Percentiles rank a stretch among this genome's conserved stretches.
Conservation (phyloP, 2,113 vertebrate genomes). For the Zapornia atra region DNA sequence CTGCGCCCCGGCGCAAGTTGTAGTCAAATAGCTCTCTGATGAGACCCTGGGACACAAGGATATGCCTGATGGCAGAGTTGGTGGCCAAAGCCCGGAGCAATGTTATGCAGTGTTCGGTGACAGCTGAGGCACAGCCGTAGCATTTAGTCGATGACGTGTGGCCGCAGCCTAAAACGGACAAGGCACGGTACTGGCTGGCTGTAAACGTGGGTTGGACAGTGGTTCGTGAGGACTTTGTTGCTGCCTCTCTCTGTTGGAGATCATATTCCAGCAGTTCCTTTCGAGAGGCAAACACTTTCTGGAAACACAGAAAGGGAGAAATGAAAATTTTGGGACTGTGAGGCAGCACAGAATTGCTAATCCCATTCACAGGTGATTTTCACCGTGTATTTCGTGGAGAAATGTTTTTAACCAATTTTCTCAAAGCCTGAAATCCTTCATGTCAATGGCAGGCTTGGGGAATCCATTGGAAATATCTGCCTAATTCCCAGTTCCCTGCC, state of each 20-base stretch:
- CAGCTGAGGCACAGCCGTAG: constrained; percentile 95
- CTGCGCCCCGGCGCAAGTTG: constrained; percentile 90
- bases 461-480: background rate
- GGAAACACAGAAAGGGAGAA: background rate
- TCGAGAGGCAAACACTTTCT: constrained; percentile 99
- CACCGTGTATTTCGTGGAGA: accelerated
- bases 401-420: background rate
- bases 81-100: constrained; percentile 93
- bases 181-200: constrained; percentile 94
- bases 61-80: constrained; percentile 93
- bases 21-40: constrained; percentile 97
- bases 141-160: constrained; percentile 97
- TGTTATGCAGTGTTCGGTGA: constrained; percentile 96
- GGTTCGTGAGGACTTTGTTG: constrained; percentile 90
- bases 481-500: background rate
- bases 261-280: constrained; percentile 98
- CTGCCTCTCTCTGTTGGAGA: constrained; percentile 94
- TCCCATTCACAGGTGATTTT: background rate
- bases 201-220: constrained; percentile 91
- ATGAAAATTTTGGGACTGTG: background rate
- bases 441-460: background rate
- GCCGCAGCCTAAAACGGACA: constrained; percentile 93
- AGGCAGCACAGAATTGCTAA: background rate
- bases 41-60: constrained; percentile 95
- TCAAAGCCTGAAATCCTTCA: background rate